Percentiles rank a stretch among this genome's conserved stretches.
Evolutionary conservation across 2,888 invertebrate species (phyloP).

Genomic region (Leptopilina drosophilae): DNA sequence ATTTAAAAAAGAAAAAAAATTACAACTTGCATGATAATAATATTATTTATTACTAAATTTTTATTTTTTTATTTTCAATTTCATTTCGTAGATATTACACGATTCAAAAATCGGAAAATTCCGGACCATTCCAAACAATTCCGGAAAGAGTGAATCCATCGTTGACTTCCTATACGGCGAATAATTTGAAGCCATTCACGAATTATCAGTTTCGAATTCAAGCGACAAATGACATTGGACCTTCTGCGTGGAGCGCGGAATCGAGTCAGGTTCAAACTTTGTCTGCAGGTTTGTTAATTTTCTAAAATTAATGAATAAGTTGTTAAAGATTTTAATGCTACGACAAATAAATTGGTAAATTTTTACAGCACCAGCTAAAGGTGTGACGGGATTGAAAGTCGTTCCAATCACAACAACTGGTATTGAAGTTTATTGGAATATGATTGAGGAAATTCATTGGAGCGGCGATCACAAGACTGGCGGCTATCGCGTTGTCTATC

Average conservation of each 20-base stretch:
- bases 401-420: slow-evolving; percentile 97
- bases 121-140: slow-evolving; percentile 90
- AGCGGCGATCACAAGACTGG: slow-evolving; percentile 92
- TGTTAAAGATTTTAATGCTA: slow-evolving; percentile 42
- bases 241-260: slow-evolving; percentile 93
- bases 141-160: slow-evolving; percentile 92
- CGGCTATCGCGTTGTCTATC: slow-evolving; percentile 93
- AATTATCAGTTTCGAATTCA: slow-evolving; percentile 95
- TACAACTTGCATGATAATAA: too few relatives aligned
- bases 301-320: not conserved
- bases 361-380: slow-evolving; percentile 87
- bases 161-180: slow-evolving; percentile 91
- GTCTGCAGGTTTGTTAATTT: slow-evolving; percentile 83
- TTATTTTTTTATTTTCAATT: too few relatives aligned
- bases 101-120: slow-evolving; percentile 92
- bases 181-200: slow-evolving; percentile 90
- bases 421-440: slow-evolving; percentile 94
- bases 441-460: slow-evolving; percentile 88
- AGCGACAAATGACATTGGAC: slow-evolving; percentile 97
- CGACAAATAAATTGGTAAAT: slow-evolving; percentile 52
- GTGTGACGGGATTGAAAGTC: slow-evolving; percentile 89
- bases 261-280: slow-evolving; percentile 92
- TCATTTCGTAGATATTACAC: slow-evolving; percentile 86
- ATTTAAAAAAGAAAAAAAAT: too few relatives aligned
- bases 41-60: too few relatives aligned